Evolutionary conservation across 35 echinoderm and acorn worm species (phyloP).

Genomic region (Acanthaster planci): DNA sequence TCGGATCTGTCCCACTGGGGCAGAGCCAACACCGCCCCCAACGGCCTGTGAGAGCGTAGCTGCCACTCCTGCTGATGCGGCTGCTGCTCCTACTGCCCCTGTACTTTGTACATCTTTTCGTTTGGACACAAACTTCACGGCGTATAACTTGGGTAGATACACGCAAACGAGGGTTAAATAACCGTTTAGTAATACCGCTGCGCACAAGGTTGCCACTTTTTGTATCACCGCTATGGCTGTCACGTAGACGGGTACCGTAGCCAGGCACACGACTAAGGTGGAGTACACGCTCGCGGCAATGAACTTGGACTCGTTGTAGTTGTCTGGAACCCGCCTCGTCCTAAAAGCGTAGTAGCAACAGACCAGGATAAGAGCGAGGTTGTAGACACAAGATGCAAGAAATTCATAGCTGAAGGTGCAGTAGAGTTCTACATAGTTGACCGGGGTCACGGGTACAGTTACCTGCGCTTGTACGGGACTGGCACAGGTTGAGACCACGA

Average conservation of each 20-base stretch:
- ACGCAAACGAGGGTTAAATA: conserved; percentile 33
- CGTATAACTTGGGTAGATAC: conserved; percentile 34
- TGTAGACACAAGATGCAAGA: conserved; percentile 26
- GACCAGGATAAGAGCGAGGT: conserved; percentile 39
- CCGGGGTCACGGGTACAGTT: not conserved
- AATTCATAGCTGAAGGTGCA: conserved; percentile 25
- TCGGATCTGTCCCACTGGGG: no score
- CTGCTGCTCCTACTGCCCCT: no score
- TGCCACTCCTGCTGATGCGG: no score
- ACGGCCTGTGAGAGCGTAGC: no score
- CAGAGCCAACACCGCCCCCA: no score
- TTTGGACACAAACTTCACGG: conserved; percentile 1
- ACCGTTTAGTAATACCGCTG: conserved; percentile 3
- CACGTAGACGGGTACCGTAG: conserved; percentile 45
- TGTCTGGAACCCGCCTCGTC: conserved; percentile 61
- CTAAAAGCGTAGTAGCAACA: conserved; percentile 68
- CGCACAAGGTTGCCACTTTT: conserved; percentile 25
- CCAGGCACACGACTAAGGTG: conserved; percentile 53
- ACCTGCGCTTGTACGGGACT: not conserved
- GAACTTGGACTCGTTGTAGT: conserved; percentile 80
- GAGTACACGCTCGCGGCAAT: conserved; percentile 69
- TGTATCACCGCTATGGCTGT: conserved; percentile 9
- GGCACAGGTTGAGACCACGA: not conserved
- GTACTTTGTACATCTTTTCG: not conserved
- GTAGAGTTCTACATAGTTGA: conserved; percentile 32